Percentiles rank a stretch among this genome's conserved stretches.
Evolutionary conservation across 2,888 invertebrate genomes (phyloP).

Genomic region (Diogma glabrata): DNA sequence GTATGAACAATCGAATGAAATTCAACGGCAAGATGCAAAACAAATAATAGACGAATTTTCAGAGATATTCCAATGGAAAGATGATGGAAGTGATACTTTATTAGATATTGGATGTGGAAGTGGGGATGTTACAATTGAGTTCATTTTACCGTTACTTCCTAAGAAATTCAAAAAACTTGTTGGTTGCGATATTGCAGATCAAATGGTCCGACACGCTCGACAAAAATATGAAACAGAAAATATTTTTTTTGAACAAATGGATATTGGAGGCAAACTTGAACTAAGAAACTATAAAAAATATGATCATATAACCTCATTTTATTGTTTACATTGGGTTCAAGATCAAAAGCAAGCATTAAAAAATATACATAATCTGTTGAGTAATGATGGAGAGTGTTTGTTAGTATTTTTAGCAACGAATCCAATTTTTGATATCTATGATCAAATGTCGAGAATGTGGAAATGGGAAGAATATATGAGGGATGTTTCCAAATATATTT

Average conservation of each 20-base stretch:
- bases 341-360: conserved; percentile 56
- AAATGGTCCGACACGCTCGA: conserved; percentile 57
- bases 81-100: conserved; percentile 39
- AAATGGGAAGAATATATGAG: conserved; percentile 54
- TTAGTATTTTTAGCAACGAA: conserved; percentile 56
- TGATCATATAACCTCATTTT: conserved; percentile 63
- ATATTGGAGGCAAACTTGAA: conserved; percentile 40
- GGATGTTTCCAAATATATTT: conserved; percentile 51
- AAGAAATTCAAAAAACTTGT: conserved; percentile 39
- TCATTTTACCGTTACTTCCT: conserved; percentile 50
- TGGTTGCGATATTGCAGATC: conserved; percentile 57
- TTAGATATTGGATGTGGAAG: conserved; percentile 67
- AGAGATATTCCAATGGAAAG: conserved; percentile 44
- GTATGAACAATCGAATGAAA: conserved; percentile 53
- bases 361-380: conserved; percentile 54
- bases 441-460: conserved; percentile 42
- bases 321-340: conserved; percentile 68
- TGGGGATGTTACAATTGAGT: conserved; percentile 54
- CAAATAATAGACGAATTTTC: conserved; percentile 53
- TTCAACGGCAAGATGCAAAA: conserved; percentile 55
- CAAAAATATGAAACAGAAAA: conserved; percentile 38
- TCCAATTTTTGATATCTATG: conserved; percentile 57
- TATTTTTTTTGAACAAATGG: conserved; percentile 39
- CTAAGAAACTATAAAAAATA: conserved; percentile 35
- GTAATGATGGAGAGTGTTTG: conserved; percentile 54